A percentile compares a stretch with the other conserved stretches of the same genome.
These are phyloP conservation scores for Synanthedon myopaeformis DNA, from an alignment of 2,888 invertebrate genomes.

Conservation along the genomic window DNA sequence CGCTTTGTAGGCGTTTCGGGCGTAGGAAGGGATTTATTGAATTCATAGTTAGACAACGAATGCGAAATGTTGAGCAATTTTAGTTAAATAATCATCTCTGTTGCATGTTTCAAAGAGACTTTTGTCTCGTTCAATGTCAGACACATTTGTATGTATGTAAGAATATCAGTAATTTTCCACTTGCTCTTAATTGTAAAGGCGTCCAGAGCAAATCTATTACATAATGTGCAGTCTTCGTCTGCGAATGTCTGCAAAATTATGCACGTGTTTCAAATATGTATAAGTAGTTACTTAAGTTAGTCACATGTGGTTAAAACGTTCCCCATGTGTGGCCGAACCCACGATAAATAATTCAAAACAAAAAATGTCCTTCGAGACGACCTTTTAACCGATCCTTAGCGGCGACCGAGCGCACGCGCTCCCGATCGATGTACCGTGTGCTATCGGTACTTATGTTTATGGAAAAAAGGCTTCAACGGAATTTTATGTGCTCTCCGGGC, in stretches of 20 bases:
- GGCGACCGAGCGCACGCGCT: constrained; percentile 16
- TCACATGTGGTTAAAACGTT: constrained; percentile 10
- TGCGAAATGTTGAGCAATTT: constrained; percentile 13
- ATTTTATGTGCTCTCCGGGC: constrained; percentile 51
- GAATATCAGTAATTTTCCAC: constrained; percentile 9
- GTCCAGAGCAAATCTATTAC: constrained; percentile 1
- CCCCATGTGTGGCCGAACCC: constrained; percentile 28
- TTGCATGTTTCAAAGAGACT: constrained; percentile 20
- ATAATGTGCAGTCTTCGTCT: constrained; percentile 5
- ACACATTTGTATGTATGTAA: constrained; percentile 4
- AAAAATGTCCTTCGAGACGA: constrained; percentile 56
- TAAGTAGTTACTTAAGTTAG: constrained; percentile 3
- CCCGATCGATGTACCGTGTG: constrained; percentile 38
- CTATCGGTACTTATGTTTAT: constrained; percentile 51
- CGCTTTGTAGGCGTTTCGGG: constrained; percentile 31
- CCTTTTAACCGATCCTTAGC: constrained; percentile 49
- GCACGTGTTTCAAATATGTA: not conserved
- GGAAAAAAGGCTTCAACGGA: constrained; percentile 64
- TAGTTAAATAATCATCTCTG: constrained; percentile 18
- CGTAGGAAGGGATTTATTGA: constrained; percentile 23
- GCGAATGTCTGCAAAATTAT: not conserved
- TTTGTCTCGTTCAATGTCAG: constrained; percentile 18
- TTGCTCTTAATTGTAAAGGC: constrained; percentile 10
- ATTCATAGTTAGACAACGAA: constrained; percentile 20
- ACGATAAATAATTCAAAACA: constrained; percentile 38